These are phyloP conservation scores for Gastrophryne carolinensis DNA, from an alignment of 2,797 vertebrate species.

Conservation along the genomic window DNA sequence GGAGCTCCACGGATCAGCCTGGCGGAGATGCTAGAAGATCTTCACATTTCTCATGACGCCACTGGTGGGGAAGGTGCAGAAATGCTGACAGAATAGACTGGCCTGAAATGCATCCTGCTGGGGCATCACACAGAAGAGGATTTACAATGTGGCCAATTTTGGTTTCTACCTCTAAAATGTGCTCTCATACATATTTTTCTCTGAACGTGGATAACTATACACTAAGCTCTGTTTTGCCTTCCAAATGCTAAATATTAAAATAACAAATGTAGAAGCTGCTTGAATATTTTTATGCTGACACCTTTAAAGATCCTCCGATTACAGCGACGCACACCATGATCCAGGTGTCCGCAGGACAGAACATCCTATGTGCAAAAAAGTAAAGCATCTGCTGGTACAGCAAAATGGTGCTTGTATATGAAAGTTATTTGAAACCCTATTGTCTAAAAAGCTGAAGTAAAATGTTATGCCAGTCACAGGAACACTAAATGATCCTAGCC, in stretches of 20 bases:
- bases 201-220: constrained; percentile 37
- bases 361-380: neutral
- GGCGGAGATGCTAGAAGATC: constrained; percentile 94
- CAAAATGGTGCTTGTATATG: neutral
- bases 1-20: constrained; percentile 87
- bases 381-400: neutral
- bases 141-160: constrained; percentile 38
- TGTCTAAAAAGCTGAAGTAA: too few species aligned
- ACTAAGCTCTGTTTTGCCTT: constrained; percentile 39
- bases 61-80: constrained; percentile 88
- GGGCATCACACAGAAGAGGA: constrained; percentile 18
- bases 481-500: too few species aligned
- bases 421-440: too few species aligned
- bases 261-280: constrained; percentile 32
- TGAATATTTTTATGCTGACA: constrained; percentile 9
- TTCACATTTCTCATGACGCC: constrained; percentile 84
- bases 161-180: constrained; percentile 18
- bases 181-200: constrained; percentile 21
- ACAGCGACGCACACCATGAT: neutral
- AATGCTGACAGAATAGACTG: constrained; percentile 81
- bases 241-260: constrained; percentile 35
- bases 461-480: too few species aligned
- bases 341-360: constrained; percentile 7
- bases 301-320: neutral
- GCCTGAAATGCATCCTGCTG: constrained; percentile 4